A percentile compares a stretch with the other conserved stretches of the same genome.
phyloP scores from a whole-genome alignment of 2,113 vertebrate species.

The Antechinus flavipes region DNA sequence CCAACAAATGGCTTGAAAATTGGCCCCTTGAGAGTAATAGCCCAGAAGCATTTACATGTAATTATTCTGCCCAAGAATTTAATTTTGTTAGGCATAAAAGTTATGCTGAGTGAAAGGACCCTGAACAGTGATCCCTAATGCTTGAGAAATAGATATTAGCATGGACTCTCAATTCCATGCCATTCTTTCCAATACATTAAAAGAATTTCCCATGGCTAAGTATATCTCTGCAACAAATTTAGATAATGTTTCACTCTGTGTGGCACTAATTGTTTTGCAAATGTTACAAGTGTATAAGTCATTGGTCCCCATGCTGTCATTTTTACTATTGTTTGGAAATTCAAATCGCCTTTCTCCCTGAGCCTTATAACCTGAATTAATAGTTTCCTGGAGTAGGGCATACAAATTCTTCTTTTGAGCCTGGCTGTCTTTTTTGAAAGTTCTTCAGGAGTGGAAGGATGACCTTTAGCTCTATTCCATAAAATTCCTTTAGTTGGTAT shows the following conservation, averaged over 20 bases:
- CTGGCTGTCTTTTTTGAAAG: background rate
- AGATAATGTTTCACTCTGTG: slow-evolving; percentile 54
- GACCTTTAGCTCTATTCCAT: background rate
- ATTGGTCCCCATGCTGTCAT: slow-evolving; percentile 20
- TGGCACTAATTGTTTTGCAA: slow-evolving; percentile 45
- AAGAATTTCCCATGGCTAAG: slow-evolving; percentile 43
- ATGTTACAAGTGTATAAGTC: slow-evolving; percentile 25
- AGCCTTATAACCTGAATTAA: slow-evolving; percentile 47
- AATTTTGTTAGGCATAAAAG: slow-evolving; percentile 82
- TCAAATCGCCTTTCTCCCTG: slow-evolving; percentile 10
- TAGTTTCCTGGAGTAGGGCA: slow-evolving; percentile 1
- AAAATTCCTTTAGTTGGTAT: background rate
- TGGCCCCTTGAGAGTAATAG: slow-evolving; percentile 81
- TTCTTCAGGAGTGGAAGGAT: background rate
- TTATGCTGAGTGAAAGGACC: slow-evolving; percentile 75
- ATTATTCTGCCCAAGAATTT: slow-evolving; percentile 84
- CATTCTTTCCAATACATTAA: slow-evolving; percentile 40
- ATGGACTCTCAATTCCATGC: background rate
- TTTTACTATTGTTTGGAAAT: background rate
- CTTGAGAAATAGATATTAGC: slow-evolving; percentile 57
- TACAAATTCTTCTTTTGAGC: background rate
- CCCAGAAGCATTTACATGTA: slow-evolving; percentile 80
- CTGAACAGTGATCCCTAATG: slow-evolving; percentile 71
- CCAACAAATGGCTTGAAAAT: slow-evolving; percentile 84
- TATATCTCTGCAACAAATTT: slow-evolving; percentile 56